phyloP scores from a whole-genome alignment of 2,113 vertebrate genomes.

The Erythrolamprus reginae region DNA sequence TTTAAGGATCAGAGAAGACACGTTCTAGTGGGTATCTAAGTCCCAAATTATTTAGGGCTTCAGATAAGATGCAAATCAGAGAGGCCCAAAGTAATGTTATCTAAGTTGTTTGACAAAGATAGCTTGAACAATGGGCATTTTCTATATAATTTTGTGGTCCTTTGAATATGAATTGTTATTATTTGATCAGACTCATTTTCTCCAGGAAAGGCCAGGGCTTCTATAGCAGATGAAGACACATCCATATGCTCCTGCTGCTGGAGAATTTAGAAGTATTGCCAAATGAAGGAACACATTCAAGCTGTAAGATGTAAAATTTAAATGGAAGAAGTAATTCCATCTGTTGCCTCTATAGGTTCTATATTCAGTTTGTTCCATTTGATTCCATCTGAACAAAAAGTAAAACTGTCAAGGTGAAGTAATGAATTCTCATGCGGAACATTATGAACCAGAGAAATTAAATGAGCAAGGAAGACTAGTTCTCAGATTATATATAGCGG shows the following conservation, averaged over 20 bases:
- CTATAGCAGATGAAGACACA: background rate
- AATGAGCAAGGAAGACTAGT: background rate
- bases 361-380: background rate
- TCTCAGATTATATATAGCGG: background rate
- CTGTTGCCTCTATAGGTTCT: background rate
- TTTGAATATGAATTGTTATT: background rate
- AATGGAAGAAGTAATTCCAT: background rate
- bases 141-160: background rate
- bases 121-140: background rate
- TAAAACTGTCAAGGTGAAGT: background rate
- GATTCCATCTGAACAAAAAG: background rate
- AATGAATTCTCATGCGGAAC: background rate
- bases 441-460: background rate
- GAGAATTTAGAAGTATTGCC: background rate
- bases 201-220: background rate
- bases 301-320: background rate
- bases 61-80: background rate
- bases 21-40: background rate
- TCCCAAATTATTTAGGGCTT: background rate
- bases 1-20: background rate
- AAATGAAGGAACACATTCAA: background rate
- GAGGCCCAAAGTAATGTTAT: background rate
- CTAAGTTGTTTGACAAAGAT: background rate
- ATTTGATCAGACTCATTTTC: background rate
- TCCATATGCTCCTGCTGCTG: background rate